Evolutionary conservation across 2,888 invertebrate genomes (phyloP).

Genomic region (Amphipoea oculea): DNA sequence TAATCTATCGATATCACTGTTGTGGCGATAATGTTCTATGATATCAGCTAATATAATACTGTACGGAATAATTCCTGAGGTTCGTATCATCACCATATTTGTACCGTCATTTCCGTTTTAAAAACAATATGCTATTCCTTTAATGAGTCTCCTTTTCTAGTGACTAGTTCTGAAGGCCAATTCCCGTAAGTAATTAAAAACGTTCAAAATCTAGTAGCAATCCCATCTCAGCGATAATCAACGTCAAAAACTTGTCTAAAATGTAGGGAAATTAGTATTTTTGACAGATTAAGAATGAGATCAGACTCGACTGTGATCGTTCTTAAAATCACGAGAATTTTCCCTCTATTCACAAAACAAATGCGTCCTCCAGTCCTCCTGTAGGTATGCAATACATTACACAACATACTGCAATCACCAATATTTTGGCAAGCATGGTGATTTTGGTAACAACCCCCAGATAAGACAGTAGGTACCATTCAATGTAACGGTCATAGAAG

Average conservation of each 20-base stretch:
- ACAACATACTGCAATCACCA: background rate
- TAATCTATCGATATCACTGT: conserved; percentile 44
- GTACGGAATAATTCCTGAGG: conserved; percentile 45
- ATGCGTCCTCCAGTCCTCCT: background rate
- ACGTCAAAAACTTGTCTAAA: no score
- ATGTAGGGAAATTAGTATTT: no score
- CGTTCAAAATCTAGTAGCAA: background rate
- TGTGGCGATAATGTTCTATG: conserved; percentile 50
- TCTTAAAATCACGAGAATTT: no score
- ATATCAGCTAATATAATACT: conserved; percentile 59
- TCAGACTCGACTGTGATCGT: no score
- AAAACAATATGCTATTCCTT: conserved; percentile 13
- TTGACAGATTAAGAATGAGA: no score
- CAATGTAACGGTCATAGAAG: background rate
- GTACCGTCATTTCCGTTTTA: conserved; percentile 45
- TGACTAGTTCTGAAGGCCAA: no score
- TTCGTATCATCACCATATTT: conserved; percentile 25
- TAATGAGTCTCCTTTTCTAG: background rate
- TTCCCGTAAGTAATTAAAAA: no score
- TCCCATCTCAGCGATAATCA: no score
- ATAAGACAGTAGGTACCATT: no score
- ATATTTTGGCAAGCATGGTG: background rate
- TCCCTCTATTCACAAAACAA: background rate
- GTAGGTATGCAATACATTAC: background rate
- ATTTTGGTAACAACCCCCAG: background rate